Percentiles rank a stretch among this genome's conserved stretches.
These are phyloP conservation scores for Trachurus trachurus DNA, from an alignment of 2,797 vertebrate genomes.

Conservation along the genomic window DNA sequence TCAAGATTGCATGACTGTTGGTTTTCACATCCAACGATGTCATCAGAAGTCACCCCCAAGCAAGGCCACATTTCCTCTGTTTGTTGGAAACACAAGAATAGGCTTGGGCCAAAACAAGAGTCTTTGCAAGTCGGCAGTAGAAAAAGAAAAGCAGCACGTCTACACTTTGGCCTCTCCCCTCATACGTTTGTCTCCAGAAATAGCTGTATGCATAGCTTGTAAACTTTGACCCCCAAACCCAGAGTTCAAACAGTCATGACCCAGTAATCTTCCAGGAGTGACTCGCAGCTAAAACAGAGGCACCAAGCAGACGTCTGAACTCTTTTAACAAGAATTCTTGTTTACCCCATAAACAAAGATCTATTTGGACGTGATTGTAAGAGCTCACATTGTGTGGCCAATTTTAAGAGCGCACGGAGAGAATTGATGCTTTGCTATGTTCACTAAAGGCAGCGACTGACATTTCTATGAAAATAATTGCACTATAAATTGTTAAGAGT, in stretches of 20 bases:
- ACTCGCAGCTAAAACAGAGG: conserved; percentile 60
- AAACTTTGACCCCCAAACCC: conserved; percentile 76
- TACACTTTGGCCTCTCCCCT: conserved; percentile 59
- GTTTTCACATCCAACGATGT: conserved; percentile 57
- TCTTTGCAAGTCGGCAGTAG: conserved; percentile 59
- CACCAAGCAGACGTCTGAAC: conserved; percentile 49
- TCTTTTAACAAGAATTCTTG: conserved; percentile 62
- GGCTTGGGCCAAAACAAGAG: conserved; percentile 57
- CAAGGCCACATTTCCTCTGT: conserved; percentile 71
- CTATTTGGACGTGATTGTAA: conserved; percentile 36
- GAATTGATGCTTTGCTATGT: conserved; percentile 1
- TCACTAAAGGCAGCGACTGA: conserved; percentile 16
- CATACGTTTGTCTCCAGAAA: conserved; percentile 72
- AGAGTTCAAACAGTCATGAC: conserved; percentile 78
- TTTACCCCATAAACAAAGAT: conserved; percentile 61
- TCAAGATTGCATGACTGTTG: conserved; percentile 58
- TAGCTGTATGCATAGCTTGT: conserved; percentile 67
- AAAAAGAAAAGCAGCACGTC: conserved; percentile 72
- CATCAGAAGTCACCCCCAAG: conserved; percentile 58
- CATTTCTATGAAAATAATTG: conserved; percentile 37
- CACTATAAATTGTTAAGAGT: conserved; percentile 18
- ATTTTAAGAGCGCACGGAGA: conserved; percentile 21
- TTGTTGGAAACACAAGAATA: conserved; percentile 75
- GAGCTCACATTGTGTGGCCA: conserved; percentile 27
- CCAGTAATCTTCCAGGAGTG: conserved; percentile 68